phyloP scores from a whole-genome alignment of 2,888 invertebrate species.

The Galeopsomyia nigrocyanea region DNA sequence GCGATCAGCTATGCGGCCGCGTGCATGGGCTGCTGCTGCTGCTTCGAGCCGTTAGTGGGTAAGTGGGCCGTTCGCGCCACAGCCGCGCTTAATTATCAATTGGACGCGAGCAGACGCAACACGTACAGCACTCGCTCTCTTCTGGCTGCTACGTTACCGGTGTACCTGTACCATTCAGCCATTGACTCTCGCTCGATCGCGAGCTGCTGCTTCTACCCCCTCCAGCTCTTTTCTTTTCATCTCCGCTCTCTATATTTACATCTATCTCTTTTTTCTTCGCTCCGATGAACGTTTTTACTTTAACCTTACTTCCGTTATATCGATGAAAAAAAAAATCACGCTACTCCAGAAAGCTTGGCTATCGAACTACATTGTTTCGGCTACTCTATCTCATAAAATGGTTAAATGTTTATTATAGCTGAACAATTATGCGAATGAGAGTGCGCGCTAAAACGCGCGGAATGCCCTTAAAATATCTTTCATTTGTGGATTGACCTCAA shows the following conservation, averaged over 20 bases:
- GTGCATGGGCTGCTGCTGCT: no score
- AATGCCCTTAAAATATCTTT: no score
- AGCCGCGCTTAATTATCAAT: slow-evolving; percentile 60
- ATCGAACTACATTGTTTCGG: no score
- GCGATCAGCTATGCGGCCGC: not conserved
- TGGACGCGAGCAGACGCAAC: slow-evolving; percentile 46
- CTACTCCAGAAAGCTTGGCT: no score
- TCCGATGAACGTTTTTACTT: slow-evolving; percentile 43
- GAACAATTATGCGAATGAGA: no score
- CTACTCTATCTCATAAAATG: no score
- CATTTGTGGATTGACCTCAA: no score
- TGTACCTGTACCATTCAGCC: slow-evolving; percentile 29
- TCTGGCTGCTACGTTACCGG: slow-evolving; percentile 21
- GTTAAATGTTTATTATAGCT: no score
- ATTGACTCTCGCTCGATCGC: slow-evolving; percentile 25
- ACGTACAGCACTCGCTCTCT: slow-evolving; percentile 45
- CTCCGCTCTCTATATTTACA: not conserved
- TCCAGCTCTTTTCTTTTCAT: slow-evolving; percentile 18
- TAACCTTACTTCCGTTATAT: slow-evolving; percentile 26
- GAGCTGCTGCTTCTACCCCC: slow-evolving; percentile 41
- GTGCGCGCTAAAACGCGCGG: no score
- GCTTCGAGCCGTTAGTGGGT: slow-evolving; percentile 66
- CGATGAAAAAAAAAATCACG: no score
- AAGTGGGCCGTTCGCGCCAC: slow-evolving; percentile 61
- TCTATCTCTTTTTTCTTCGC: not conserved